Evolutionary conservation across 1,140 invertebrate genomes (phyloP).

Genomic region (Drosophila ercepeae): DNA sequence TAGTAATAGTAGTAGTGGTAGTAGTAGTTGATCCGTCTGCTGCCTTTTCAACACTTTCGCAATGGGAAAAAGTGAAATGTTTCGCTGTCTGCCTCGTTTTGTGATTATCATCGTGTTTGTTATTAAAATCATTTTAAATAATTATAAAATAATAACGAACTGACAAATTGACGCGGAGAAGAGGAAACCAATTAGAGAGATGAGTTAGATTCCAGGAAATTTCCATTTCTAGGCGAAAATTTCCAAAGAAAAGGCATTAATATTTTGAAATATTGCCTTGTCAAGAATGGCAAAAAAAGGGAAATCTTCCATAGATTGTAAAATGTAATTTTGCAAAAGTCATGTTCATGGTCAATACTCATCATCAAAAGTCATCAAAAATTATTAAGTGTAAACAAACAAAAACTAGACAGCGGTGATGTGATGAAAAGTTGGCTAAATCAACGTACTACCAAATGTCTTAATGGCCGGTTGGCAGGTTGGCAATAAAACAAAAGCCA

Average conservation of each 20-base stretch:
- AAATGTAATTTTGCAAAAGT: slow-evolving; percentile 21
- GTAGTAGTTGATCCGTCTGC: slow-evolving; percentile 6
- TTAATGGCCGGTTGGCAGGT: not conserved
- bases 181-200: slow-evolving; percentile 10
- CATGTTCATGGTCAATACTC: slow-evolving; percentile 45
- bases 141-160: slow-evolving; percentile 53
- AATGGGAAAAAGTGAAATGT: slow-evolving; percentile 67
- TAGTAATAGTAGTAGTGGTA: not conserved
- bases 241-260: too few relatives aligned
- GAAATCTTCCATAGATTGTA: not conserved
- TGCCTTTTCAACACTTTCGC: slow-evolving; percentile 69
- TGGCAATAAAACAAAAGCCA: slow-evolving; percentile 1
- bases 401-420: slow-evolving; percentile 9
- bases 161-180: slow-evolving; percentile 22
- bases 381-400: slow-evolving; percentile 22
- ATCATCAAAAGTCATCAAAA: slow-evolving; percentile 16
- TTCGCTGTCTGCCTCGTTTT: slow-evolving; percentile 46
- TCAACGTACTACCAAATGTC: slow-evolving; percentile 22
- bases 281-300: too few relatives aligned
- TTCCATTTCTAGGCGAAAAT: slow-evolving; percentile 20
- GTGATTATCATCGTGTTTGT: slow-evolving; percentile 46
- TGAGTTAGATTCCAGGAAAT: slow-evolving; percentile 7
- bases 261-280: too few relatives aligned
- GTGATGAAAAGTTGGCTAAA: slow-evolving; percentile 9
- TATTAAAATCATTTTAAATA: slow-evolving; percentile 66